These are phyloP conservation scores for Podabrus alpinus DNA, from an alignment of 2,888 invertebrate genomes.

Conservation along the genomic window DNA sequence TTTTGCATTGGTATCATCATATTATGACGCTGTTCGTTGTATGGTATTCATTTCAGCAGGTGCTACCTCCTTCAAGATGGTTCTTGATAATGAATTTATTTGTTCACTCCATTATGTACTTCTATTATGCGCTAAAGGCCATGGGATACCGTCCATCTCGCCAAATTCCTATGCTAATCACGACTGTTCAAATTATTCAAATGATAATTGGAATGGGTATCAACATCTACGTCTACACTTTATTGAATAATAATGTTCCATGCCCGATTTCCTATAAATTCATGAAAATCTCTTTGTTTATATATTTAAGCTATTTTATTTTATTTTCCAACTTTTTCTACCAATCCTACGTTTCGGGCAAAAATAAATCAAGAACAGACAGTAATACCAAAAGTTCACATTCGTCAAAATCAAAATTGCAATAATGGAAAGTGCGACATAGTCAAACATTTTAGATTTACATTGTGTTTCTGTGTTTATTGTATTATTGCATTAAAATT, in stretches of 20 bases:
- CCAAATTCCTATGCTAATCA: slow-evolving; percentile 87
- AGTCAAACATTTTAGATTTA: too few species aligned
- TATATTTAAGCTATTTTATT: slow-evolving; percentile 94
- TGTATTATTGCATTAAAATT: too few species aligned
- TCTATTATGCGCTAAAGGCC: slow-evolving; percentile 85
- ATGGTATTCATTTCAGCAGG: slow-evolving; percentile 91
- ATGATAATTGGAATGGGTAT: slow-evolving; percentile 94
- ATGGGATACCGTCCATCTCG: slow-evolving; percentile 85
- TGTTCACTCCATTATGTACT: slow-evolving; percentile 90
- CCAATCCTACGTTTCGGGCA: slow-evolving; percentile 77
- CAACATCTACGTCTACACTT: slow-evolving; percentile 86
- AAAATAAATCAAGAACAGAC: neutral
- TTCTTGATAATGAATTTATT: slow-evolving; percentile 94
- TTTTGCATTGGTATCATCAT: slow-evolving; percentile 97
- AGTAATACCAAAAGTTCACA: neutral
- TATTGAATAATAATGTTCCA: slow-evolving; percentile 70
- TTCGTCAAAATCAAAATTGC: neutral
- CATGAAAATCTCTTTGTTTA: slow-evolving; percentile 85
- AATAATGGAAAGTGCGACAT: neutral
- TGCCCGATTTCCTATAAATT: slow-evolving; percentile 86
- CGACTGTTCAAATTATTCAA: slow-evolving; percentile 86
- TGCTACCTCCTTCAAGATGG: slow-evolving; percentile 88
- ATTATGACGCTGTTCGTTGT: slow-evolving; percentile 92
- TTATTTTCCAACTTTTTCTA: slow-evolving; percentile 93
- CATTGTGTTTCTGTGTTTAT: too few species aligned